A percentile compares a stretch with the other conserved stretches of the same genome.
These are phyloP conservation scores for Drosophila pseudoobscura DNA, from an alignment of 1,140 invertebrate species.

Conservation along the genomic window DNA sequence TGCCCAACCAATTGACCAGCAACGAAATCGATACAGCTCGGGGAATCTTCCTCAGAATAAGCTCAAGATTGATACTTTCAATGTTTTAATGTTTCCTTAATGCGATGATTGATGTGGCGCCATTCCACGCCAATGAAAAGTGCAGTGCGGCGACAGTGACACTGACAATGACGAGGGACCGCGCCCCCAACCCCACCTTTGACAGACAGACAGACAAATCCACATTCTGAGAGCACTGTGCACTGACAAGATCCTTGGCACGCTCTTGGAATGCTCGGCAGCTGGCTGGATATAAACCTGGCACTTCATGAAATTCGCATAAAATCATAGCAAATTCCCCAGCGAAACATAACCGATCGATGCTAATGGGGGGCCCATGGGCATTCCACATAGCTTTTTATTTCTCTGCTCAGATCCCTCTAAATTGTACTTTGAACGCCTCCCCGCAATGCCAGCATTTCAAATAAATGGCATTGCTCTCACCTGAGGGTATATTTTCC, in stretches of 20 bases:
- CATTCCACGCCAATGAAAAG: slow-evolving; percentile 44
- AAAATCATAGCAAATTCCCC: slow-evolving; percentile 39
- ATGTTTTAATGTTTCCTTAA: slow-evolving; percentile 49
- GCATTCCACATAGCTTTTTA: slow-evolving; percentile 43
- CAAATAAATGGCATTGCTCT: slow-evolving; percentile 70
- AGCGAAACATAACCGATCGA: slow-evolving; percentile 10
- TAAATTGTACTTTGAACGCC: slow-evolving; percentile 56
- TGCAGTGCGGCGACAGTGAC: slow-evolving; percentile 16
- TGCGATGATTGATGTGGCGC: slow-evolving; percentile 77
- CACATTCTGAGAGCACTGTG: background rate
- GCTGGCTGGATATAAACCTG: slow-evolving; percentile 20
- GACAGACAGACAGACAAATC: slow-evolving; percentile 18
- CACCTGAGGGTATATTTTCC: slow-evolving; percentile 61
- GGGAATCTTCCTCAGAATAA: slow-evolving; percentile 26
- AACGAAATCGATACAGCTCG: slow-evolving; percentile 44
- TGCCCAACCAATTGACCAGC: background rate
- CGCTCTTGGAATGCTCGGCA: background rate
- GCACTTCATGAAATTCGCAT: slow-evolving; percentile 49
- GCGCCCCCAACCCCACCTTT: slow-evolving; percentile 11
- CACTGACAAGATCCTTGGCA: slow-evolving; percentile 4
- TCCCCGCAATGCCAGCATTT: slow-evolving; percentile 37
- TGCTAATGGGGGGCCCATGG: slow-evolving; percentile 23
- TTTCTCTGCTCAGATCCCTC: slow-evolving; percentile 27
- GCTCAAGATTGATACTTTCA: slow-evolving; percentile 42
- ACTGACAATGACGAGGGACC: slow-evolving; percentile 23